phyloP scores from a whole-genome alignment of 64 coral and sea anemone genomes.

The Pachyseris speciosa region DNA sequence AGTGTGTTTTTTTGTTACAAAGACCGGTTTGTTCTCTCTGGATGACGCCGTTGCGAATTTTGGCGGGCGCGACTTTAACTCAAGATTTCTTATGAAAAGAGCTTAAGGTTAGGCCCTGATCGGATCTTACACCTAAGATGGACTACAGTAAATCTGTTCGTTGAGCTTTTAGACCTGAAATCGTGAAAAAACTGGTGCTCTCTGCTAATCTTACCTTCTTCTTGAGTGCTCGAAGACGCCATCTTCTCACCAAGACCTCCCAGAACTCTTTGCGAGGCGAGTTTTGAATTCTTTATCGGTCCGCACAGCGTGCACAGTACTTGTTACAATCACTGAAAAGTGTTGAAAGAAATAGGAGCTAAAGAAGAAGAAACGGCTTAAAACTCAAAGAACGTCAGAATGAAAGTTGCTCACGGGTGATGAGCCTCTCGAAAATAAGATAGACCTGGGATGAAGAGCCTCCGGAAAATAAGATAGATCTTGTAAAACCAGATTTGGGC shows the following conservation, averaged over 20 bases:
- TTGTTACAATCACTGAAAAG: too few relatives aligned
- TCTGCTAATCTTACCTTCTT: slow-evolving; percentile 20
- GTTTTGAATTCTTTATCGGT: neutral
- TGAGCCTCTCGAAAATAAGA: too few relatives aligned
- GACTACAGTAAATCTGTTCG: neutral
- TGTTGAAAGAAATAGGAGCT: too few relatives aligned
- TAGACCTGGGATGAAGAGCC: too few relatives aligned
- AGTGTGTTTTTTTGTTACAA: neutral
- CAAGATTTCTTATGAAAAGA: neutral
- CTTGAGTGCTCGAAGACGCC: slow-evolving; percentile 26
- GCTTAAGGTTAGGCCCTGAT: neutral
- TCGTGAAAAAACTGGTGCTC: neutral
- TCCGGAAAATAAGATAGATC: too few relatives aligned
- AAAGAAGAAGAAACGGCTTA: too few relatives aligned
- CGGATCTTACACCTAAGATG: neutral
- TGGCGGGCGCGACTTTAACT: neutral
- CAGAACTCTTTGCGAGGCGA: neutral
- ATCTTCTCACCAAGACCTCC: neutral
- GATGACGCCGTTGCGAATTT: neutral
- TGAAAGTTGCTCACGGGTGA: too few relatives aligned
- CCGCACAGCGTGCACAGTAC: neutral
- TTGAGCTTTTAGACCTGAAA: neutral
- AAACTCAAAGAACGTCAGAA: too few relatives aligned
- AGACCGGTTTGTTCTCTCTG: neutral
- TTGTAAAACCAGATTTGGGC: too few relatives aligned